Percentiles rank a stretch among this genome's conserved stretches.
Evolutionary conservation across 1,140 invertebrate species (phyloP).

Genomic region (Drosophila bipectinata): DNA sequence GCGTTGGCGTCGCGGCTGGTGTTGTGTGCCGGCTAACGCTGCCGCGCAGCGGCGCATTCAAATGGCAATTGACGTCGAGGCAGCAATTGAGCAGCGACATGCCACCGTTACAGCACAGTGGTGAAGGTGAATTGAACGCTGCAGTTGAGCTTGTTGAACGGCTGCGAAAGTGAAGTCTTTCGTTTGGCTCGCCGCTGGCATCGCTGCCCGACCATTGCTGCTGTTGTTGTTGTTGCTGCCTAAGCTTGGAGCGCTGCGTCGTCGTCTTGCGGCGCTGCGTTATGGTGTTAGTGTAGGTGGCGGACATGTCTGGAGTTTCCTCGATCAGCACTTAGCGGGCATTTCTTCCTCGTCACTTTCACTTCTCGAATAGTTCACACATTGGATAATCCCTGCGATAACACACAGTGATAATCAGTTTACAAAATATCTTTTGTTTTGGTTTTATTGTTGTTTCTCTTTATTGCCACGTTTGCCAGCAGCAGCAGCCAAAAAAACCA

Average conservation of each 20-base stretch:
- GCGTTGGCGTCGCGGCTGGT: constrained; percentile 32
- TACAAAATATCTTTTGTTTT: constrained; percentile 9
- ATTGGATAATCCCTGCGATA: constrained; percentile 25
- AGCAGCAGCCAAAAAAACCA: constrained; percentile 26
- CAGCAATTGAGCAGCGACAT: constrained; percentile 72
- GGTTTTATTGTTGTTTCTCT: constrained; percentile 13
- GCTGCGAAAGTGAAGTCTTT: constrained; percentile 82
- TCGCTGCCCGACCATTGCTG: constrained; percentile 50
- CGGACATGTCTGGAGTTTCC: constrained; percentile 44
- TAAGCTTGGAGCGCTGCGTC: constrained; percentile 56
- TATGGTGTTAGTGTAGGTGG: constrained; percentile 57
- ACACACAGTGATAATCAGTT: constrained; percentile 26
- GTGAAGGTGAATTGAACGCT: constrained; percentile 58
- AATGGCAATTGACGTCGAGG: constrained; percentile 74
- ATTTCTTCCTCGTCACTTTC: constrained; percentile 52
- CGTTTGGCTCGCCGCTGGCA: constrained; percentile 64
- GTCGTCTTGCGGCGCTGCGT: constrained; percentile 72
- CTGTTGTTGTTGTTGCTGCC: constrained; percentile 51
- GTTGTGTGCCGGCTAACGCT: constrained; percentile 67
- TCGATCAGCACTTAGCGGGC: constrained; percentile 21
- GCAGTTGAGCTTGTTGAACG: constrained; percentile 59
- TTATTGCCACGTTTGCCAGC: constrained; percentile 59
- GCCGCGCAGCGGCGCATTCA: constrained; percentile 66
- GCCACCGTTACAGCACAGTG: constrained; percentile 75
- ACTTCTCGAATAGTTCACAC: constrained; percentile 43